Evolutionary conservation across 2,113 vertebrate genomes (phyloP).

Genomic region (Gnathonemus longibarbis): DNA sequence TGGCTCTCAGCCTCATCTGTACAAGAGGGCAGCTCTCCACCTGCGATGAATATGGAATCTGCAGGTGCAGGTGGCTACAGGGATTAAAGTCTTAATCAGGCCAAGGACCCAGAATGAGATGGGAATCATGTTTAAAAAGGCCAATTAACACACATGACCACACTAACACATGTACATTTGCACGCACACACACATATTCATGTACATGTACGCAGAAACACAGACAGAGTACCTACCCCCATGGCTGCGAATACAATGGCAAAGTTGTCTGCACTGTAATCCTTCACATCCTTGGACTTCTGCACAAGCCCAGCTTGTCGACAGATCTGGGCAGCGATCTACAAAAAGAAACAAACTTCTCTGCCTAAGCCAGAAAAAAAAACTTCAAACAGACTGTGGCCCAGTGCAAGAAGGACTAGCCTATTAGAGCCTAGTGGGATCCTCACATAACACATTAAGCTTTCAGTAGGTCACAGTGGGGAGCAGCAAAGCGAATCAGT

Average conservation of each 20-base stretch:
- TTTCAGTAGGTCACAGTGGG: neutral
- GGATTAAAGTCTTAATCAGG: slow-evolving; percentile 52
- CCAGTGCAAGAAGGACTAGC: neutral
- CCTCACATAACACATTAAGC: neutral
- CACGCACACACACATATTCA: neutral
- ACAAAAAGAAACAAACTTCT: neutral
- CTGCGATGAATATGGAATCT: slow-evolving; percentile 26
- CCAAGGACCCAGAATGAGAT: slow-evolving; percentile 35
- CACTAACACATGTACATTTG: neutral
- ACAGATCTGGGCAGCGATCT: slow-evolving; percentile 77
- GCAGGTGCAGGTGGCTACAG: slow-evolving; percentile 45
- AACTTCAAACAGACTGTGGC: neutral
- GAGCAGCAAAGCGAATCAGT: neutral
- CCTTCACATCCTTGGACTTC: slow-evolving; percentile 71
- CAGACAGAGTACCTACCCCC: slow-evolving; percentile 31
- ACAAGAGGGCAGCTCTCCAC: neutral
- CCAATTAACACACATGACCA: neutral
- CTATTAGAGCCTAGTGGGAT: neutral
- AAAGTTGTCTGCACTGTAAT: slow-evolving; percentile 70
- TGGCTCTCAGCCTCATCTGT: slow-evolving; percentile 7
- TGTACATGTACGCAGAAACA: neutral
- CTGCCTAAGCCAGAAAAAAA: neutral
- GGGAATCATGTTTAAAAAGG: neutral
- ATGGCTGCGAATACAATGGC: slow-evolving; percentile 74
- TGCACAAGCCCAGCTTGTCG: slow-evolving; percentile 69